These are phyloP conservation scores for Enteromius afrohamiltoni DNA, from an alignment of 2,797 vertebrate species.

Conservation along the genomic window DNA sequence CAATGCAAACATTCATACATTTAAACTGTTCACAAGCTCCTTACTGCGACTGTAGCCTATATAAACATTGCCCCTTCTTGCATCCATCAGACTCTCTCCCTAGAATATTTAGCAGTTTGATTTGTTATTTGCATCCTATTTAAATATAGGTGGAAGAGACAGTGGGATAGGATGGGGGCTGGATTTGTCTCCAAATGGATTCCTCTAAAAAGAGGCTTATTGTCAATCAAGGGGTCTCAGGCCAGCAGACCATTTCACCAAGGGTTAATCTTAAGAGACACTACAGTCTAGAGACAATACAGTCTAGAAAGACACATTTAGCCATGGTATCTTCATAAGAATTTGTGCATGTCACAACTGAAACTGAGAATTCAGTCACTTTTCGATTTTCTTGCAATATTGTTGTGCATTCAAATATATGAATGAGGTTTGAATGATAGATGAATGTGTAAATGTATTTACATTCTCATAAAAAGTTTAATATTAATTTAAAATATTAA, in stretches of 20 bases:
- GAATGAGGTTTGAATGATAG: background rate
- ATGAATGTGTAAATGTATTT: background rate
- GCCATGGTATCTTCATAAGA: slow-evolving; percentile 18
- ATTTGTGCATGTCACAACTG: background rate
- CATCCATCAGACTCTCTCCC: background rate
- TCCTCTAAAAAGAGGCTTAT: slow-evolving; percentile 53
- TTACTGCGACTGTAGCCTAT: background rate
- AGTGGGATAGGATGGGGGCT: slow-evolving; percentile 31
- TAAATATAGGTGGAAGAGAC: slow-evolving; percentile 67
- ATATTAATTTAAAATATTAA: background rate
- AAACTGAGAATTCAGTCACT: background rate
- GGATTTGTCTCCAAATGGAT: slow-evolving; percentile 51
- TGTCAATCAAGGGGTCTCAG: slow-evolving; percentile 60
- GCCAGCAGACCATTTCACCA: slow-evolving; percentile 57
- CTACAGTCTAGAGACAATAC: slow-evolving; percentile 30
- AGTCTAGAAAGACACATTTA: slow-evolving; percentile 22
- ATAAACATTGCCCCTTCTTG: slow-evolving; percentile 68
- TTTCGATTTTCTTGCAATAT: background rate
- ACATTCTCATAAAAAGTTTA: background rate
- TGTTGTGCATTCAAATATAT: background rate
- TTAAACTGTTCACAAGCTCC: background rate
- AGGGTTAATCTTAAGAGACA: slow-evolving; percentile 47
- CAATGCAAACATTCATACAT: background rate
- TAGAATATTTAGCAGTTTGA: slow-evolving; percentile 40
- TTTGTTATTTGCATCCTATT: slow-evolving; percentile 65